Evolutionary conservation across 2,113 vertebrate genomes (phyloP), one percentile per base, ranked within the genome.

Genomic region (Oxyruncus cristatus): DNA sequence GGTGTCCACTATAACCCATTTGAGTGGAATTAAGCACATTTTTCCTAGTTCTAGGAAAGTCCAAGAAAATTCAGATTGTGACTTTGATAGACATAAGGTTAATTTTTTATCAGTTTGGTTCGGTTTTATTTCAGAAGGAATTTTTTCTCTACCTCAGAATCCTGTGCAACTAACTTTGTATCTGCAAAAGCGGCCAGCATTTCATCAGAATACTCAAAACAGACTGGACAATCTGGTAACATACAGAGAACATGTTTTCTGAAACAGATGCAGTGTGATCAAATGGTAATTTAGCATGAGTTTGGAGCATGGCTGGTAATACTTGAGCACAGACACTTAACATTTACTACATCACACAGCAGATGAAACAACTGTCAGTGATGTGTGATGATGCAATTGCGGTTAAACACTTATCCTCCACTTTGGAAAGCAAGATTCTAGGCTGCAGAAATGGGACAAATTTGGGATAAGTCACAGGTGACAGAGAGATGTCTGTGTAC

Each of bases 371-470:
- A 41, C 41, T 70, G 37, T 16, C 41, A 73, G 39, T 53, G 17
- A 56, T 4, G 14, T 61, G 28, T 14, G 44, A 90, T 12, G 5
- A 16, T 12, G 18, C 0, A 0, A 26, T 8, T 14, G 37, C 21
- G 24, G 42, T 66, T 77, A 76, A 74, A 88, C 20, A 73, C 22
- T 44, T 68, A 61, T 21, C 20, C 14, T 86, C 16, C 1, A 2
- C 37, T 61, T 66, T 19, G 33, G 42, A 35, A 88, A 53, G 46
- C 28, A 76, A 82, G n/a, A 59, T n/a, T 83, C 66, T 63, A 75
- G 66, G 79, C 55, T 58, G 62, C 53, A 95, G 61, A 80, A 94
- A 82, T 41, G 32, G 14, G 46, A 88, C 14, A 46, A 74, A 58
- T 59, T 4, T 73, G n/a, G 35, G 30, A 83, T 56, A 80, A 88